Conservation (phyloP, 1,140 invertebrate genomes). For the Rhagoletis zephyria region DNA sequence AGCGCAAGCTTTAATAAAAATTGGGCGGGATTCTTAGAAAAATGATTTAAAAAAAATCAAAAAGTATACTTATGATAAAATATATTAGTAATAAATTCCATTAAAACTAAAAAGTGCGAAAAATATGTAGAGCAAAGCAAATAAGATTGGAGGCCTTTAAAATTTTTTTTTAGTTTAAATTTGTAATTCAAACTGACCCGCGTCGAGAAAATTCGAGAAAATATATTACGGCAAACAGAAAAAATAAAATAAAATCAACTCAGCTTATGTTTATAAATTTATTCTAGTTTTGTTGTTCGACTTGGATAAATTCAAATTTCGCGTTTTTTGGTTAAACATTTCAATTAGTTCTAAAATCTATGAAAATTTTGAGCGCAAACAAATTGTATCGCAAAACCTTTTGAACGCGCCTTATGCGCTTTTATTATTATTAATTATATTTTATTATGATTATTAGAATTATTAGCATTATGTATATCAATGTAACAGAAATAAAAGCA, state of each 20-base stretch:
- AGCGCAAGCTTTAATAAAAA: neutral
- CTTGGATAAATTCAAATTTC: neutral
- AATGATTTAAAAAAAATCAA: neutral
- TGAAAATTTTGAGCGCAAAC: neutral
- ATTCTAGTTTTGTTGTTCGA: no score
- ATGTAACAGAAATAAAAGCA: neutral
- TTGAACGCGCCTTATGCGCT: neutral
- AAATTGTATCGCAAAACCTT: neutral
- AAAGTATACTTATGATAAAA: neutral
- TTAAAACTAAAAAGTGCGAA: neutral
- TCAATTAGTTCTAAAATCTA: neutral
- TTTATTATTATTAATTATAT: constrained; percentile 30
- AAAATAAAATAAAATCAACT: neutral
- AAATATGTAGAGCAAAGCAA: constrained; percentile 1
- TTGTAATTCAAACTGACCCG: neutral
- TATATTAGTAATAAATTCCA: constrained; percentile 13
- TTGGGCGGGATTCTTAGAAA: neutral
- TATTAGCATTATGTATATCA: constrained; percentile 10
- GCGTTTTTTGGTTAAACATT: neutral
- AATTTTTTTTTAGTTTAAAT: neutral
- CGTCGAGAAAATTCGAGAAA: neutral
- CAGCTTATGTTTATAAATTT: neutral
- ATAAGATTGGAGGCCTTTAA: constrained; percentile 8
- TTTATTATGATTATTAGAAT: neutral
- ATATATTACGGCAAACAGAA: neutral